Base-by-base conservation (phyloP, 2,888 invertebrate genomes). In the Congeria kusceri region DNA sequence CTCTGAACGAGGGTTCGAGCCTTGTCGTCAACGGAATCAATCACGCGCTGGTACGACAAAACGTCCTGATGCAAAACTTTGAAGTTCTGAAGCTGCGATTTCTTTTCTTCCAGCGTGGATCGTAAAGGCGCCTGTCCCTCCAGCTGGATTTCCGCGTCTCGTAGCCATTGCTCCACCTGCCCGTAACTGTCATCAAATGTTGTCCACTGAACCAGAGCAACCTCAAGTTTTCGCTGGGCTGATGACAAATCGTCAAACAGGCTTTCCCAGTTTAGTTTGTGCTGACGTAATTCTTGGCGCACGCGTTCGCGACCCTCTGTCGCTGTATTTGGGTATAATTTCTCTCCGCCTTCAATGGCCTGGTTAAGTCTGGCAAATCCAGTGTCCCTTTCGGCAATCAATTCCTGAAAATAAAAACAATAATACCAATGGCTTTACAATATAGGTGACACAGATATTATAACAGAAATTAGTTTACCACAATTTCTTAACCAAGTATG, bases 241-340 rank as follows among this genome's bases (percentile, higher is more conserved):
- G 96, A 96, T 39, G 96, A 95, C 64, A 98, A 96, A 62, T 96
- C 96, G 90, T 97, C 97, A 82, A 96, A 96, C 0, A 98, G 94
- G 92, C 95, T 95, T 89, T 98, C 98, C 97, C 98, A 98, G 90
- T 97, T 95, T 91, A 97, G 97, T 87, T 97, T 95, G 20, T 97
- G 95, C 29, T 95, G 95, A 89, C 97, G 95, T 73, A 98, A 94
- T 92, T 98, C 97, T 84, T 96, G 96, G n/a, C 98, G 95, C 71
- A 98, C 96, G 67, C 95, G 95, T 93, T 99, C 98, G 80, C 98
- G 95, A 0, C 98, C 98, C 87, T 96, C 96, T 0, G 98, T 96
- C 13, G 98, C 97, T 1, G 98, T 99, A 93, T 98, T 97, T 0
- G 98, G 97, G 79, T 98, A 95, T n/a, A 98, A 95, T 92, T 96